phyloP scores from a whole-genome alignment of 2,797 vertebrate genomes.

The Linurgus olivaceus region DNA sequence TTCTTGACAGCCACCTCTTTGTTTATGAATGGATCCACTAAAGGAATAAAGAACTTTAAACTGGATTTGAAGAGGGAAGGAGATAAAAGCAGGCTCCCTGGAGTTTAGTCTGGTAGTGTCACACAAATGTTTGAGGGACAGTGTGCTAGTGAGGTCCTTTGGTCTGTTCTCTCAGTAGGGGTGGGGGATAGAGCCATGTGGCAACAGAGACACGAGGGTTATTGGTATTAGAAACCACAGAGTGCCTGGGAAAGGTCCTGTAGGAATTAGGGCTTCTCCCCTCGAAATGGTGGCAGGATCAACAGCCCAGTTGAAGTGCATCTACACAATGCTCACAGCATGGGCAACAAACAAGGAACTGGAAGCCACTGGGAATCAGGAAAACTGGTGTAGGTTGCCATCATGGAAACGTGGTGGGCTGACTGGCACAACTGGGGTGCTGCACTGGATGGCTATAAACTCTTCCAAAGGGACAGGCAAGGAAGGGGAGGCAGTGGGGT shows the following conservation, averaged over 20 bases:
- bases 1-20: not conserved
- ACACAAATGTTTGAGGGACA: not conserved
- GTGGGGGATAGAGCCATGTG: not conserved
- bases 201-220: not conserved
- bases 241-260: not conserved
- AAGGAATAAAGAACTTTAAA: not conserved
- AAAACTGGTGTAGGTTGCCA: not conserved
- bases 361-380: not conserved
- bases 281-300: not conserved
- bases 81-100: not conserved
- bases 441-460: not conserved
- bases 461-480: not conserved
- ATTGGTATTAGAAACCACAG: not conserved
- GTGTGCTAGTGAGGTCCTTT: not conserved
- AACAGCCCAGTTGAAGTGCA: not conserved
- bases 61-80: not conserved
- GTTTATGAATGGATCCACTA: not conserved
- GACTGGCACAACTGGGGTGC: not conserved
- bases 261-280: not conserved
- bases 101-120: not conserved
- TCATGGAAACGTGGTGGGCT: not conserved
- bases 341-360: not conserved
- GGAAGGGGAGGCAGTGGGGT: not conserved
- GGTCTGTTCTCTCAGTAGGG: not conserved
- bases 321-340: not conserved